phyloP scores from a whole-genome alignment of 2,888 invertebrate genomes.

The Calephelis perditalis region DNA sequence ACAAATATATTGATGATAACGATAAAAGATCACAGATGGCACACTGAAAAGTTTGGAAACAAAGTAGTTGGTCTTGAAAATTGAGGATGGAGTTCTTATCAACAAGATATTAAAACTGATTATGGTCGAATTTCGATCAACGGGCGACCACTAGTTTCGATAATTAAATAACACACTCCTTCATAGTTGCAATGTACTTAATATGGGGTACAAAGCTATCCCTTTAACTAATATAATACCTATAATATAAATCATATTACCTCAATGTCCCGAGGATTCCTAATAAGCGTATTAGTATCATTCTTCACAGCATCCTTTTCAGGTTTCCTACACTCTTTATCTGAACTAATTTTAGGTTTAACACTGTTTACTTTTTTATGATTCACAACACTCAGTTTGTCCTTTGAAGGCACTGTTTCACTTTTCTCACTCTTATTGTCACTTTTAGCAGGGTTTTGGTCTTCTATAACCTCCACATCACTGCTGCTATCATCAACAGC shows the following conservation, averaged over 20 bases:
- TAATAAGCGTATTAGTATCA: not conserved
- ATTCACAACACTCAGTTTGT: conserved; percentile 41
- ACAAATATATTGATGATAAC: too few species aligned
- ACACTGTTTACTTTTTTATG: conserved; percentile 35
- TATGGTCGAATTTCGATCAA: too few species aligned
- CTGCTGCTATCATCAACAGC: conserved; percentile 70
- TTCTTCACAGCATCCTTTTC: conserved; percentile 38
- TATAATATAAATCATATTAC: not conserved
- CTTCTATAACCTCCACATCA: conserved; percentile 68
- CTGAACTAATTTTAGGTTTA: conserved; percentile 38
- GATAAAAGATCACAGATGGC: too few species aligned
- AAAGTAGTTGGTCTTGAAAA: too few species aligned
- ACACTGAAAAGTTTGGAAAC: too few species aligned
- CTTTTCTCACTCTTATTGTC: conserved; percentile 44
- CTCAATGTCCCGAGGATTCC: not conserved
- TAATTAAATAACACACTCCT: too few species aligned
- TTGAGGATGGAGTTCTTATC: too few species aligned
- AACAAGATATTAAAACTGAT: too few species aligned
- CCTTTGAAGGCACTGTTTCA: conserved; percentile 65
- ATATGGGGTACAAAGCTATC: too few species aligned
- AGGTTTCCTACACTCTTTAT: conserved; percentile 36
- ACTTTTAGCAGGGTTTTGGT: conserved; percentile 46
- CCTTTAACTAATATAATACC: too few species aligned
- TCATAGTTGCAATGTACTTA: too few species aligned
- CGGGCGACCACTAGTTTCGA: too few species aligned